These are phyloP conservation scores for Drosophila nasuta DNA, from an alignment of 1,140 invertebrate genomes.

Conservation along the genomic window DNA sequence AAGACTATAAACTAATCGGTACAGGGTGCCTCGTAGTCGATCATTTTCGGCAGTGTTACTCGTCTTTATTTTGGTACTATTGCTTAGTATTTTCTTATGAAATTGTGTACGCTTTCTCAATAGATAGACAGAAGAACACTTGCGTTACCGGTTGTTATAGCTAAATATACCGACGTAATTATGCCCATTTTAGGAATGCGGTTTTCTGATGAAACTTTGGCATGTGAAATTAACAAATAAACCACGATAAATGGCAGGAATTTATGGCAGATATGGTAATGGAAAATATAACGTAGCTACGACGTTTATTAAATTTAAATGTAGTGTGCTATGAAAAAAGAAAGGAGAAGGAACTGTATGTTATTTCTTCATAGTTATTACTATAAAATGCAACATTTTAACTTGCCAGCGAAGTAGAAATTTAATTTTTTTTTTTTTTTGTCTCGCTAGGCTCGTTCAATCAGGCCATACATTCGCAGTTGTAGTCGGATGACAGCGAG, in stretches of 20 bases:
- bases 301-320: background rate
- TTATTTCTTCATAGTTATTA: too few species aligned
- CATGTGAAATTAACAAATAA: too few species aligned
- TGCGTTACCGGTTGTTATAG: background rate
- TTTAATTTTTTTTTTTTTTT: background rate
- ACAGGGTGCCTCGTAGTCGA: too few species aligned
- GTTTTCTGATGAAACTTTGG: constrained; percentile 1
- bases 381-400: too few species aligned
- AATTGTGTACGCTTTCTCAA: background rate
- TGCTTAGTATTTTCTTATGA: background rate
- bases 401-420: background rate
- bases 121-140: background rate
- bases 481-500: background rate
- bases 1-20: too few species aligned
- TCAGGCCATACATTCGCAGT: constrained; percentile 14
- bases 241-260: too few species aligned
- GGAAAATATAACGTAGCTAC: background rate
- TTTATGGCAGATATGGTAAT: background rate
- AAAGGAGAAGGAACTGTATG: too few species aligned
- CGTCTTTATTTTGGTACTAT: background rate
- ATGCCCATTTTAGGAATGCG: background rate
- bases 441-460: background rate
- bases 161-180: background rate
- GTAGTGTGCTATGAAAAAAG: too few species aligned
- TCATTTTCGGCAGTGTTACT: too few species aligned